A percentile compares a stretch with the other conserved stretches of the same genome.
These are phyloP conservation scores for Balaenoptera acutorostrata DNA, from an alignment of 2,113 vertebrate species.

Conservation along the genomic window DNA sequence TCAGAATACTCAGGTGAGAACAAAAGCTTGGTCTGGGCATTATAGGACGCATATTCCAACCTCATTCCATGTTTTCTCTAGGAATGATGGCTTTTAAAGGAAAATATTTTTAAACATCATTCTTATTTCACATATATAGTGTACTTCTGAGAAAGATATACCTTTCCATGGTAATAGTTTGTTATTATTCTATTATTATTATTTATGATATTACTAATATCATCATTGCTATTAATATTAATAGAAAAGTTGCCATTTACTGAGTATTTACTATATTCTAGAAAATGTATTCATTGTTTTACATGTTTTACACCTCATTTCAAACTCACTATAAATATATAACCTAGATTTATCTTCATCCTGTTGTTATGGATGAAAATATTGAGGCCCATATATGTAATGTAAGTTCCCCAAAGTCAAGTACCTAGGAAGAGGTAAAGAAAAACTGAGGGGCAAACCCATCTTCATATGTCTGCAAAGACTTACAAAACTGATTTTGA, in stretches of 20 bases:
- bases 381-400: not conserved
- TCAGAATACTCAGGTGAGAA: conserved; percentile 44
- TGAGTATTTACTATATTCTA: not conserved
- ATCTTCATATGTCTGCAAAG: not conserved
- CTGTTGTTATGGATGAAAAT: not conserved
- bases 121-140: not conserved
- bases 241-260: not conserved
- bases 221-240: not conserved
- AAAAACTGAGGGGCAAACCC: not conserved
- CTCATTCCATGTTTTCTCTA: not conserved
- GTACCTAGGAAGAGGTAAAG: not conserved
- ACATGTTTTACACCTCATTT: not conserved
- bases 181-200: not conserved
- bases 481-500: not conserved
- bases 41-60: not conserved
- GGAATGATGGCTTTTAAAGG: not conserved
- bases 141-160: not conserved
- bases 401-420: not conserved
- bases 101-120: not conserved
- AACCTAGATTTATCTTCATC: not conserved
- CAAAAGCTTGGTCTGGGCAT: not conserved
- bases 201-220: not conserved
- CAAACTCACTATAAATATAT: not conserved
- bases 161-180: not conserved
- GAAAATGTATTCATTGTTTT: not conserved